Base-by-base conservation (phyloP, 2,113 vertebrate genomes). In the Dipodomys stephensi region DNA sequence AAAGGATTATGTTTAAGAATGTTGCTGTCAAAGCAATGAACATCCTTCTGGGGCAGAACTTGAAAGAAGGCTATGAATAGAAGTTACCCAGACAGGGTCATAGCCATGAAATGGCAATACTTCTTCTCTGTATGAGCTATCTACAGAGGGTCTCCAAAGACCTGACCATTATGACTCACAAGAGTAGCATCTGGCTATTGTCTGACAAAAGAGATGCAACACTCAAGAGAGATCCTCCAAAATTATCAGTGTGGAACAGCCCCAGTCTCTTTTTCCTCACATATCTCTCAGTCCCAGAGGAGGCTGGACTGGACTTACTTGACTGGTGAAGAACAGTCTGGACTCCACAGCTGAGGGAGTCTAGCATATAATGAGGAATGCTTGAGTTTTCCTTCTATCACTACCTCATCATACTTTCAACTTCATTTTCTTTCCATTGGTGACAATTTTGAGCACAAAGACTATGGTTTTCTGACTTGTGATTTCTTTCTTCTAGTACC, bases 401-500 rank as follows among this genome's bases (percentile, higher is more conserved):
- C 25, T 69, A 27, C 65, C 71, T 87, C 35, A 72, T 76, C 28
- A 83, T n/a, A 65, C 4, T 72, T 32, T 88, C 39, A 69, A 67
- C 30, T 64, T 32, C 49, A 73, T 84, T 91, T 73, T 28, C 77
- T 83, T 87, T 57, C 35, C 32, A 19, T 25, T 84, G 74, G 49
- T 84, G 82, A 92, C 49, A 78, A 65, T 25, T 83, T 89, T 57
- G 53, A 57, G 1, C 16, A 44, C 53, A 87, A 64, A 74, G 57
- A 88, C 6, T 32, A 32, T 68, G 57, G 35, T 32, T 89, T 92
- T 88, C 76, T 82, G 46, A 28, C 44, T 73, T 86, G 49, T 73
- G 82, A 82, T 83, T 83, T 72, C 72, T 87, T 87, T 92, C 39
- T 95, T 92, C 73, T 71, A 79, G 11, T 46, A 77, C 27, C 60